Evolutionary conservation across 2,888 invertebrate genomes (phyloP), one percentile per base, ranked within the genome.

Genomic region (Ligdia adustata): DNA sequence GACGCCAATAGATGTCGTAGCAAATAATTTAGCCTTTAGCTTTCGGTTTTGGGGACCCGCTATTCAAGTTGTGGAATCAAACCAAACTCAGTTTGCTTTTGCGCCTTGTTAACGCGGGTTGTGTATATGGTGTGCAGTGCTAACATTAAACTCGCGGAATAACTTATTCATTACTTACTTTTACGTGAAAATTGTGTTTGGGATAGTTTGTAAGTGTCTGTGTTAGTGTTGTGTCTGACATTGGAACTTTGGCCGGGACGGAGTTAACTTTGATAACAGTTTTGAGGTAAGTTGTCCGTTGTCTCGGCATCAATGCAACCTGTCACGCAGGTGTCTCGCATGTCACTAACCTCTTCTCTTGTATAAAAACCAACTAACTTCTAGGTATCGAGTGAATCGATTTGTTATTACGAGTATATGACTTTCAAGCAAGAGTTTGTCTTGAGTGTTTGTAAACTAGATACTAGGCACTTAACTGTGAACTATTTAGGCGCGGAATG

Each of bases 241-340:
- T 65, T 58, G 62, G 60, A 65, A 57, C 55, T 63, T 60, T 62
- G 43, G 40, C 51, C 47, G 59, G 63, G 63, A 62, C 66, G 65
- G 68, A 60, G 41, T 55, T 55, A 9, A 47, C 62, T 69, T 66
- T 48, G 6, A 6, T 55, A 52, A 57, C 71, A 76, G 72, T 71
- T 77, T 63, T 4, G 57, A 57, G 78, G 85, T 79, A 75, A 72
- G 73, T 74, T 75, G 72, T 69, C 69, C 66, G 70, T 74, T 72
- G 72, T 72, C 70, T 78, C 75, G 66, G 68, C 57, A n/a, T n/a
- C n/a, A n/a, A n/a, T 79, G 74, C 84, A 87, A 87, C 87, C 86
- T 88, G 88, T 88, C 86, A 83, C 81, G 82, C 87, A 88, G 88
- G 88, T 89, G 88, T 86, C 85, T 83, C 70, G 45, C 64, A 75